phyloP scores from a whole-genome alignment of 2,113 vertebrate species.

The Anoura caudifer region DNA sequence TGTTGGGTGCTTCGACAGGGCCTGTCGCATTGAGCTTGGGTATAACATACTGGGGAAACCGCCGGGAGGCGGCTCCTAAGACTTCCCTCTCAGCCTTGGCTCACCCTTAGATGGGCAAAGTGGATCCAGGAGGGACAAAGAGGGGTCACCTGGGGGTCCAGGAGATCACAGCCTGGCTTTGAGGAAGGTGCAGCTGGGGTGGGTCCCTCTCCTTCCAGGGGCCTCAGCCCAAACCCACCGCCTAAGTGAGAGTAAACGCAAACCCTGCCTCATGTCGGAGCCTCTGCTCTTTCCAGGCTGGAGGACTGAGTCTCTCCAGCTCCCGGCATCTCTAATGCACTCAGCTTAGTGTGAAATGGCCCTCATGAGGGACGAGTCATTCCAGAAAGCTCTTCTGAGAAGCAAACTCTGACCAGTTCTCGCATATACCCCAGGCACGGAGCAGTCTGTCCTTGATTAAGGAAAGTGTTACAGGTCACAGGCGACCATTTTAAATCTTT shows the following conservation, averaged over 20 bases:
- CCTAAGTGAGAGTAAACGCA: rapidly evolving
- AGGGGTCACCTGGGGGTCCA: too few species aligned
- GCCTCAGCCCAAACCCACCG: rapidly evolving
- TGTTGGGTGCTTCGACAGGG: not conserved
- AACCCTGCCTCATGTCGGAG: rapidly evolving
- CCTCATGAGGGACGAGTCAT: not conserved
- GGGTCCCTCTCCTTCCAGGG: not conserved
- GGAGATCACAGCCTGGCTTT: too few species aligned
- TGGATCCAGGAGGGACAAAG: too few species aligned
- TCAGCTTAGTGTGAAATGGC: not conserved
- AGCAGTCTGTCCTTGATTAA: not conserved
- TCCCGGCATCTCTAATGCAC: not conserved
- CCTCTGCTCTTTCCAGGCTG: not conserved
- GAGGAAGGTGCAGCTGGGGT: rapidly evolving
- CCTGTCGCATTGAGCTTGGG: not conserved
- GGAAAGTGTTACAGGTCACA: not conserved
- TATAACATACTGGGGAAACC: not conserved
- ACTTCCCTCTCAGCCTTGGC: rapidly evolving
- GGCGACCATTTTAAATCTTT: not conserved
- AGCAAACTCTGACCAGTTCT: not conserved
- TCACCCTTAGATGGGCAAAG: not conserved
- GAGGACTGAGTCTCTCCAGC: not conserved
- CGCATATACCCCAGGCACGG: not conserved
- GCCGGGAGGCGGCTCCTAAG: not conserved
- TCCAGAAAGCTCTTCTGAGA: not conserved